Conservation (phyloP, 2,113 vertebrate genomes). For the Zootoca vivipara region DNA sequence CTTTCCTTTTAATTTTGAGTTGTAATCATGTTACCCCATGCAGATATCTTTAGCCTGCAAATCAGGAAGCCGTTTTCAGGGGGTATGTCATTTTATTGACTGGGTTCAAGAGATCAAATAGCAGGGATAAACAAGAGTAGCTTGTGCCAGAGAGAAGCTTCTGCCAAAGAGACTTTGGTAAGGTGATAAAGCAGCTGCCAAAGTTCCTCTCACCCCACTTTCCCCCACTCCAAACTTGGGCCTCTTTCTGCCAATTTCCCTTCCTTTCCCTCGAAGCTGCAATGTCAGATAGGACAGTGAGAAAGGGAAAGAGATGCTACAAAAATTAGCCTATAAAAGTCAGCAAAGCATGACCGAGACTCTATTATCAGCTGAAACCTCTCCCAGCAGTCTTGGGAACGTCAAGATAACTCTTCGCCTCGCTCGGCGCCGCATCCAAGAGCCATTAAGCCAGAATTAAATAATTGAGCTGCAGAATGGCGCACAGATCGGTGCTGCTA, state of each 20-base stretch:
- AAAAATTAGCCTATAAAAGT: conserved; percentile 35
- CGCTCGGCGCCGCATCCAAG: conserved; percentile 23
- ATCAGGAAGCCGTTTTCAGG: conserved; percentile 10
- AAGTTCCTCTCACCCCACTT: background rate
- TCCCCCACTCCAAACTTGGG: background rate
- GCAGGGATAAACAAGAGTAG: background rate
- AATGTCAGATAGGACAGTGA: conserved; percentile 32
- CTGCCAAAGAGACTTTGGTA: conserved; percentile 28
- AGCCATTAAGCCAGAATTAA: conserved; percentile 38
- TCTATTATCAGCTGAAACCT: conserved; percentile 4
- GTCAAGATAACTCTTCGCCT: conserved; percentile 10
- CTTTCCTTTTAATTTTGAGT: too few relatives aligned
- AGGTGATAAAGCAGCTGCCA: background rate
- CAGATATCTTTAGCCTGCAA: background rate
- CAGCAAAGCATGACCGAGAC: conserved; percentile 22
- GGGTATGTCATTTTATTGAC: background rate
- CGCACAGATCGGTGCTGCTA: conserved; percentile 8
- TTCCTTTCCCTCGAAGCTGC: conserved; percentile 2
- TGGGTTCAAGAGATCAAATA: background rate
- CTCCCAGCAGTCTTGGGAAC: conserved; percentile 18
- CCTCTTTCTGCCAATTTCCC: background rate
- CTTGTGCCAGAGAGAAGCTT: background rate
- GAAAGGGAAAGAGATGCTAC: background rate
- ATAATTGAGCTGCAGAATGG: conserved; percentile 28
- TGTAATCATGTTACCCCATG: conserved; percentile 1